phyloP scores from a whole-genome alignment of 2,888 invertebrate genomes.

The Conomelus anceps region DNA sequence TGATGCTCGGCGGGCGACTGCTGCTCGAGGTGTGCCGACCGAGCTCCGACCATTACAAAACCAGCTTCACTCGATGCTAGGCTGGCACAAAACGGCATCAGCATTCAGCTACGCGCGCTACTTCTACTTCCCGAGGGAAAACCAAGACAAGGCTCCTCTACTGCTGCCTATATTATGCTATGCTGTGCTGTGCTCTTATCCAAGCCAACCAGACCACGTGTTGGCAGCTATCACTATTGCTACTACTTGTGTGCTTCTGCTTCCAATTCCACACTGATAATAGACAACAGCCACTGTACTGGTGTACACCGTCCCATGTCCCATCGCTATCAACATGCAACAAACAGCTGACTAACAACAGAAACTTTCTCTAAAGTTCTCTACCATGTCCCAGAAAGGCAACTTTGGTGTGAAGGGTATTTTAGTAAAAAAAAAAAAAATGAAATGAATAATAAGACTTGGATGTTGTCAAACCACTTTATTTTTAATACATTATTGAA shows the following conservation, averaged over 20 bases:
- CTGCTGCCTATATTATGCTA: background rate
- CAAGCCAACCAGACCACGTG: background rate
- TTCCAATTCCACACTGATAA: background rate
- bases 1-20: conserved; percentile 21
- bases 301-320: background rate
- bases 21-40: conserved; percentile 14
- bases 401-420: background rate
- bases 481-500: too few relatives aligned
- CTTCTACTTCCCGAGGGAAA: background rate
- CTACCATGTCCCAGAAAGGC: background rate
- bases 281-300: background rate
- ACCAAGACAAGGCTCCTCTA: background rate
- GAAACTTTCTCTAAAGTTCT: background rate
- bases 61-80: background rate
- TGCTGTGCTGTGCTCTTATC: background rate
- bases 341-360: background rate
- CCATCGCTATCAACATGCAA: too few relatives aligned
- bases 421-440: background rate
- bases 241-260: background rate
- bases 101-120: background rate
- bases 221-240: background rate
- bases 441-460: background rate
- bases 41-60: conserved; percentile 1
- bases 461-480: too few relatives aligned
- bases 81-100: background rate